Evolutionary conservation across 2,888 invertebrate genomes (phyloP), one percentile per base, ranked within the genome.

Genomic region (Clostera curtula): DNA sequence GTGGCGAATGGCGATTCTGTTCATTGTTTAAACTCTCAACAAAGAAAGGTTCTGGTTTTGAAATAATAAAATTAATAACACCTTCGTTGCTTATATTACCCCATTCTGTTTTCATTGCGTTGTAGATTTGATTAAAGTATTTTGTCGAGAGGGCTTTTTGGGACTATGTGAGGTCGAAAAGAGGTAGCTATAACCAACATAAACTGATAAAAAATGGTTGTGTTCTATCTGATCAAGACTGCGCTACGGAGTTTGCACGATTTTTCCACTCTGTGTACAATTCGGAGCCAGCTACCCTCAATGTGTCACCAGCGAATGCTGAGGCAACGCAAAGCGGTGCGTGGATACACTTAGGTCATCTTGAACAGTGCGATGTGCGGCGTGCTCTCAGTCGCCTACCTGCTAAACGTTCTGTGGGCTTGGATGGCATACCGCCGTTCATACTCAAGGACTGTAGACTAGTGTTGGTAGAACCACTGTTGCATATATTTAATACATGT

Each of bases 221-320:
- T 12, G 12, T 12, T 1, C 22, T 27, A 6, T 4, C 27, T 7
- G 23, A 5, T 3, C 5, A 14, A 3, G 18, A 12, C 3, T 18
- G 4, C 8, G 23, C 12, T 0, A 7, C 13, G 3, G 30, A 23
- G 12, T 31, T 25, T 19, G 31, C 31, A 1, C 4, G 9, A 1
- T 25, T 25, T n/a, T 30, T 30, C 9, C 12, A 30, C 15, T 25
- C 30, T 2, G 30, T 30, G 2, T 30, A 30, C 12, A 22, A 19
- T 1, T 4, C 1, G 5, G 25, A 30, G 7, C 8, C 7, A 2
- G 6, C 30, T 1, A 8, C n/a, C n/a, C 7, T 30, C 8, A 9
- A 30, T 19, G 20, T 29, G 3, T 2, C n/a, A 1, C 10, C 16
- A 8, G 30, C 17, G 1, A 3, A 14, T 6, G 22, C 19, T 1